A percentile compares a stretch with the other conserved stretches of the same genome.
Evolutionary conservation across 2,888 invertebrate genomes (phyloP).

Genomic region (Sinhomidia bicolor): DNA sequence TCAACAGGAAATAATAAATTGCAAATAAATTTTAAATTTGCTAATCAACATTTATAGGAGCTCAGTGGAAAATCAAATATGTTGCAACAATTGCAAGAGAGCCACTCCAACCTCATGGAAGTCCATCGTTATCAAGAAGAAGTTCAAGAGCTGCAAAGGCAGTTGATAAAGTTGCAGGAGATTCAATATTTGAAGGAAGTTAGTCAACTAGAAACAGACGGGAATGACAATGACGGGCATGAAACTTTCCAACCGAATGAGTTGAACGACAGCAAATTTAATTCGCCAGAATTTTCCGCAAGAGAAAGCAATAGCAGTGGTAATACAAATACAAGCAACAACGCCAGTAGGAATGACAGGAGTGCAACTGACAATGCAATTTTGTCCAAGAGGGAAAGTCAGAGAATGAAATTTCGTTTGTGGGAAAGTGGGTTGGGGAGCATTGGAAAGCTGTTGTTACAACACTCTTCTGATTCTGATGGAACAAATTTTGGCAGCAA

Average conservation of each 20-base stretch:
- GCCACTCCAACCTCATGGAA: constrained; percentile 10
- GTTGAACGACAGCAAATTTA: background rate
- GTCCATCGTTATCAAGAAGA: background rate
- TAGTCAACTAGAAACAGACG: constrained; percentile 8
- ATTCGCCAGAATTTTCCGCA: background rate
- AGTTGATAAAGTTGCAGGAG: constrained; percentile 55
- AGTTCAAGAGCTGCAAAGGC: constrained; percentile 34
- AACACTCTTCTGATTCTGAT: too few relatives aligned
- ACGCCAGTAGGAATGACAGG: background rate
- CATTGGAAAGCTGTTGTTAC: background rate
- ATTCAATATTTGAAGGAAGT: constrained; percentile 30
- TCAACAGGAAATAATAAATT: background rate
- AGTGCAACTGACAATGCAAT: constrained; percentile 44
- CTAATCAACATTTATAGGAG: constrained; percentile 1
- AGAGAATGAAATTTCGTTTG: background rate
- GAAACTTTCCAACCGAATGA: background rate
- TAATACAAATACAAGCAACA: background rate
- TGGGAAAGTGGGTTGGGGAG: background rate
- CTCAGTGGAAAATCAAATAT: background rate
- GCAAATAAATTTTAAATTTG: background rate
- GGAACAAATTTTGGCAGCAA: background rate
- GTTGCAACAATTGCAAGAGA: constrained; percentile 5
- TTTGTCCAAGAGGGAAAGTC: background rate
- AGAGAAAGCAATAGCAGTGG: background rate
- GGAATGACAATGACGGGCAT: background rate